phyloP scores from a whole-genome alignment of 2,113 vertebrate species.

The Tricholaema leucomelas region DNA sequence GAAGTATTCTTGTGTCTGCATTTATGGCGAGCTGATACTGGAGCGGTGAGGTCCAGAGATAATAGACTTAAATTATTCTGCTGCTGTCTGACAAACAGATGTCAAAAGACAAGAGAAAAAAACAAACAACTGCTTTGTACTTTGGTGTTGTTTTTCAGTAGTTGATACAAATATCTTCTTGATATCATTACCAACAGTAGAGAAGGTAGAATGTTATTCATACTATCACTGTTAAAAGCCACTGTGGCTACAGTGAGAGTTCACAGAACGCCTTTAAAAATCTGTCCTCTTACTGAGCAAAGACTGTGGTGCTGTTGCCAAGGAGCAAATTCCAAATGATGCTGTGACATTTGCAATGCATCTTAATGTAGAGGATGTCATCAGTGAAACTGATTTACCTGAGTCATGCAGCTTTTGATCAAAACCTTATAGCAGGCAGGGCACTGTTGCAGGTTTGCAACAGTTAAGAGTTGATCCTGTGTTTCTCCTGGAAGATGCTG shows the following conservation, averaged over 20 bases:
- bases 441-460: not conserved
- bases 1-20: not conserved
- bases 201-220: not conserved
- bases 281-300: not conserved
- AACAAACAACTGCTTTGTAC: not conserved
- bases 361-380: not conserved
- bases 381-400: not conserved
- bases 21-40: not conserved
- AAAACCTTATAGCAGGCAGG: not conserved
- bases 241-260: not conserved
- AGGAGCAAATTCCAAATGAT: not conserved
- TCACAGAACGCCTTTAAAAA: not conserved
- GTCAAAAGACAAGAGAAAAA: not conserved
- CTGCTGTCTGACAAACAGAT: not conserved
- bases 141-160: not conserved
- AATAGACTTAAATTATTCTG: not conserved
- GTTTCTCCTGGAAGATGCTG: not conserved
- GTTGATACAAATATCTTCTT: not conserved
- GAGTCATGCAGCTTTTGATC: not conserved
- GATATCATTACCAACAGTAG: not conserved
- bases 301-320: rapidly evolving
- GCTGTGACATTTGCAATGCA: not conserved
- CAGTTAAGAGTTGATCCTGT: not conserved
- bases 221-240: not conserved
- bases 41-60: not conserved